Base-by-base conservation (phyloP, 2,113 vertebrate genomes). In the Lichenostomus cassidix region DNA sequence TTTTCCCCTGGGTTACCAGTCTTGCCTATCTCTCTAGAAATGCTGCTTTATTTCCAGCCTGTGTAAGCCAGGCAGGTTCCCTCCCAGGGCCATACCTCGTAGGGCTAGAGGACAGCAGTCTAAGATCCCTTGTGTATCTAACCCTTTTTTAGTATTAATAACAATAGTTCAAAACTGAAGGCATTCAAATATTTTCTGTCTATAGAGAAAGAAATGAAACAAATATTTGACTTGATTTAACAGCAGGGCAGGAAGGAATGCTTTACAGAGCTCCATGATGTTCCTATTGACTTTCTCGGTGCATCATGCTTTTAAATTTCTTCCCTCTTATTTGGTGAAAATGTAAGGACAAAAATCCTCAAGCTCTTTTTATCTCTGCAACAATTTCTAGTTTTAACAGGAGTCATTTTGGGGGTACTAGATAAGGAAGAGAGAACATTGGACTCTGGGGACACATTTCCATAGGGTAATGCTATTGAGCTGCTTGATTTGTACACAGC, bases 361-460 rank as follows among this genome's bases (percentile, higher is more conserved):
- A 52, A 74, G 42, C 7, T 86, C 63, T 90, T 96, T 87, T 83
- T 65, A 50, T 88, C 52, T 87, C 87, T 85, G 55, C 81, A 90
- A 86, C 35, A 82, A 87, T 71, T 46, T 37, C 33, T 91, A 46
- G 4, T 76, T 96, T 95, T 93, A 92, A 49, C 29, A 69, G 37
- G 67, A 95, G 82, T 94, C 3, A 47, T 91, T 92, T 67, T 86
- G 22, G 18, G 69, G 53, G 16, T 89, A 75, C 44, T 92, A 75
- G 64, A 92, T 46, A 93, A 83, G 58, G 49, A 91, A 89, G 37
- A 91, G 18, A 37, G 91, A 94, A 93, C 91, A 89, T 91, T 88
- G 80, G 67, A 50, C 94, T 88, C 85, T 52, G 59, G 83, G 77
- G 85, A 92, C 67, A 49, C 90, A 83, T 95, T 96, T 96, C 95